These are phyloP conservation scores for Stenodema calcarata DNA, from an alignment of 2,888 invertebrate genomes.

Conservation along the genomic window DNA sequence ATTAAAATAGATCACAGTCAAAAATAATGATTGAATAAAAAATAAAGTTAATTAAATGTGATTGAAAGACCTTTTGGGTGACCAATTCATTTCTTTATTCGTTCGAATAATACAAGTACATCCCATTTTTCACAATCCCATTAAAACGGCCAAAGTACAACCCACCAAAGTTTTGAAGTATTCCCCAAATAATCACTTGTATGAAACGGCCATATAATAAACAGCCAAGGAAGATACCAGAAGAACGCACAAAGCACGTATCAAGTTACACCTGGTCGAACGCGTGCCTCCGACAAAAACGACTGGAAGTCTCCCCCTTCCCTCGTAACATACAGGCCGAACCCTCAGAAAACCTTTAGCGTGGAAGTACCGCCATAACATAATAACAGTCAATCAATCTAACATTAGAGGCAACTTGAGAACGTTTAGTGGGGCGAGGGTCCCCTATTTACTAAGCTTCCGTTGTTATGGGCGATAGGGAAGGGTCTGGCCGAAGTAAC, in stretches of 20 bases:
- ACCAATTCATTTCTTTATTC: too few species aligned
- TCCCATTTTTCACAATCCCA: too few species aligned
- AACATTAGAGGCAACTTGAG: constrained; percentile 10
- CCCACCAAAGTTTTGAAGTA: too few species aligned
- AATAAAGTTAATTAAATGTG: too few species aligned
- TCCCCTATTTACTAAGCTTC: neutral
- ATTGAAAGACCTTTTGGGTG: too few species aligned
- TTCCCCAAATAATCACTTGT: too few species aligned
- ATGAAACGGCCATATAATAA: too few species aligned
- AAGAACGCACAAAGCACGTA: neutral
- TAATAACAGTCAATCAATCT: constrained; percentile 45
- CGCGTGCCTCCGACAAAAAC: constrained; percentile 11
- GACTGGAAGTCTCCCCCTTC: neutral
- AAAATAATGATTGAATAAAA: too few species aligned
- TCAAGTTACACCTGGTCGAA: neutral
- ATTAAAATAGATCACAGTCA: too few species aligned
- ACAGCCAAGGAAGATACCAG: neutral
- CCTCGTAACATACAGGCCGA: neutral
- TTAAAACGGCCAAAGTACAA: too few species aligned
- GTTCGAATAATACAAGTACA: too few species aligned
- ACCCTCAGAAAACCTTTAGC: neutral
- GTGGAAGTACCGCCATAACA: constrained; percentile 11
- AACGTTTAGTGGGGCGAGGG: constrained; percentile 9
- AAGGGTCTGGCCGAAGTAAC: neutral
- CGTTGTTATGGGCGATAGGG: neutral